Base-by-base conservation (phyloP, 2,797 vertebrate species). In the Petrocephalus sullivani region DNA sequence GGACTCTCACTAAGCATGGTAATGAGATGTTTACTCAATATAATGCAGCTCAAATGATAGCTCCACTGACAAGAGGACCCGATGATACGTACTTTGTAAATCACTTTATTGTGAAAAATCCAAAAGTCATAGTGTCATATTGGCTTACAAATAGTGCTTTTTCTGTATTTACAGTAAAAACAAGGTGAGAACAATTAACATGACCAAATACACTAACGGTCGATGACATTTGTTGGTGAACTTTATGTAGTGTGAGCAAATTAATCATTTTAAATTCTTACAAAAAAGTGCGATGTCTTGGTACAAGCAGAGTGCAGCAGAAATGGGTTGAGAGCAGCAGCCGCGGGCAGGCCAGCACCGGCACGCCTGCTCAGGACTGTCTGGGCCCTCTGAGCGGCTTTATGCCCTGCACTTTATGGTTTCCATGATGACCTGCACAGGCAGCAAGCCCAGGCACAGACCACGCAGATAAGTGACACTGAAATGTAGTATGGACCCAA, bases 91-190 rank as follows among this genome's bases (percentile, higher is more conserved):
- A 41, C 56, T 37, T 37, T 87, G 71, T 81, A 51, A 78, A 78
- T 46, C 16, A 78, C 41, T 78, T 78, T 78, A 78, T 78, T 78
- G 71, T 78, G 71, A 78, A 78, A 78, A 78, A 46, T 78, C 71
- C 6, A 61, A 16, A 78, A 78, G 37, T 78, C 71, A 67, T 67
- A 46, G 71, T n/a, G 28, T 56, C 54, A 56, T 78, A 78, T 14
- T 19, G 71, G 71, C 28, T 78, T 78, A 78, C 71, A 78, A 78
- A 78, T 41, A 78, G 71, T 46, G 16, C 37, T 46, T 64, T 23
- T 64, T 33, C 19, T 8, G 37, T 46, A 78, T 78, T 78, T 78
- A 78, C 71, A 78, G 37, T 46, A 78, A 78, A 78, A 78, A 78
- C 14, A 19, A 78, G 19, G 6, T 19, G 37, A 78, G 37, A 78